phyloP scores from a whole-genome alignment of 2,113 vertebrate genomes.

The Cairina moschata region DNA sequence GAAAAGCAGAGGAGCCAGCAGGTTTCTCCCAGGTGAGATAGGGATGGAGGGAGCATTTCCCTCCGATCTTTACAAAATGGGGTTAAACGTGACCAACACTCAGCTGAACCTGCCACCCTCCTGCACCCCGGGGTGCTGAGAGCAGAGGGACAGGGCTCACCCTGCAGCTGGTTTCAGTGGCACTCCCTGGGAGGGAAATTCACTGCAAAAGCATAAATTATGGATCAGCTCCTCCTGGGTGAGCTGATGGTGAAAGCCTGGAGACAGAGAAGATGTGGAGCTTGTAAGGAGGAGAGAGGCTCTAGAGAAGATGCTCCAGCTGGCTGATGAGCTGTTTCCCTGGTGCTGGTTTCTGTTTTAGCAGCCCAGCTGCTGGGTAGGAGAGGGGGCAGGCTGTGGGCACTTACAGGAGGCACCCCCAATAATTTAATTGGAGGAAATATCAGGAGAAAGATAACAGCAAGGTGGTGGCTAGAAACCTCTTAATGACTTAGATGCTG shows the following conservation, averaged over 20 bases:
- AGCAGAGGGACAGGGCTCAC: not conserved
- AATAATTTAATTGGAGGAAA: not conserved
- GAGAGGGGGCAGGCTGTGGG: not conserved
- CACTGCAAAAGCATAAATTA: not conserved
- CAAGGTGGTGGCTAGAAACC: not conserved
- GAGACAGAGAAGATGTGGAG: not conserved
- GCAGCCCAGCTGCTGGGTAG: not conserved
- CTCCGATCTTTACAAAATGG: not conserved
- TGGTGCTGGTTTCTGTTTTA: not conserved
- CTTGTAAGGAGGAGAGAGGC: not conserved
- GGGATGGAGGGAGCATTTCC: not conserved
- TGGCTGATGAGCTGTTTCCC: not conserved
- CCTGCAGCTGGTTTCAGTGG: not conserved
- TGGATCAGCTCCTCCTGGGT: accelerated
- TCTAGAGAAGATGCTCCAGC: not conserved
- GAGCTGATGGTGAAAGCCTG: not conserved
- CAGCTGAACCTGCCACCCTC: not conserved
- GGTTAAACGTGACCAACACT: not conserved
- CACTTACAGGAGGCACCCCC: not conserved
- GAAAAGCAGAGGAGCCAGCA: accelerated
- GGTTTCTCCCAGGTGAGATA: accelerated
- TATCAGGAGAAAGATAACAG: not conserved
- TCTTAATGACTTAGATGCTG: not conserved
- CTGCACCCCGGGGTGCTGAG: not conserved
- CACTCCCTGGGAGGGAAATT: not conserved